Percentiles rank a stretch among this genome's conserved stretches.
Conservation (phyloP, 1,140 invertebrate genomes). For the Tribolium castaneum region DNA sequence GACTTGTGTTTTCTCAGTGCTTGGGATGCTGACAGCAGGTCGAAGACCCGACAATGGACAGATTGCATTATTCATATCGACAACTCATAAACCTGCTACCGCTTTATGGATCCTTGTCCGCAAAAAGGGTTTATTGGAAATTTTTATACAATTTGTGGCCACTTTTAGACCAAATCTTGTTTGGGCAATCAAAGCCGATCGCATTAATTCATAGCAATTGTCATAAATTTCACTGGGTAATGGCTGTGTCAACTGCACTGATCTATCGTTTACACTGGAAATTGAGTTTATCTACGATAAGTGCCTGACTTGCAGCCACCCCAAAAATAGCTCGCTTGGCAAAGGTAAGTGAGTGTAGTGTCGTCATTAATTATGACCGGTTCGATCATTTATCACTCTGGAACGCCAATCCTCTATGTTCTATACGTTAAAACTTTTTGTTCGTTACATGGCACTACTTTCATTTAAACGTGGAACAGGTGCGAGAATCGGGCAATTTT, state of each 20-base stretch:
- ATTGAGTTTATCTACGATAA: constrained; percentile 6
- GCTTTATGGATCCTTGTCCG: not conserved
- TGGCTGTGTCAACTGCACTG: constrained; percentile 9
- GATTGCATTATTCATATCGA: constrained; percentile 31
- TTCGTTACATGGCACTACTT: not conserved
- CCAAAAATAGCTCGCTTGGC: constrained; percentile 14
- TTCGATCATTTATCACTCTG: not conserved
- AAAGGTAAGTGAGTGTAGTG: not conserved
- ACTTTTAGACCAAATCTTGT: not conserved
- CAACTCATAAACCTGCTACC: constrained; percentile 20
- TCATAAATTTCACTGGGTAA: not conserved
- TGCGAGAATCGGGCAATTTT: not conserved
- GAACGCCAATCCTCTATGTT: not conserved
- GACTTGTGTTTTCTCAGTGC: constrained; percentile 12
- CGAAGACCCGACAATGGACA: constrained; percentile 21
- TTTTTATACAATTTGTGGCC: not conserved
- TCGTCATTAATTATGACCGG: constrained; percentile 15
- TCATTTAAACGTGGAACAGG: constrained; percentile 4
- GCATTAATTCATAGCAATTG: not conserved
- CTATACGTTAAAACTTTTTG: not conserved
- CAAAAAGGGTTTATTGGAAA: not conserved
- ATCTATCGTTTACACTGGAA: constrained; percentile 23
- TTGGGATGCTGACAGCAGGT: constrained; percentile 20
- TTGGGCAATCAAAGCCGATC: not conserved
- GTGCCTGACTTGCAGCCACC: not conserved